These are phyloP conservation scores for Helicoverpa zea DNA, from an alignment of 1,140 invertebrate species.

Conservation along the genomic window DNA sequence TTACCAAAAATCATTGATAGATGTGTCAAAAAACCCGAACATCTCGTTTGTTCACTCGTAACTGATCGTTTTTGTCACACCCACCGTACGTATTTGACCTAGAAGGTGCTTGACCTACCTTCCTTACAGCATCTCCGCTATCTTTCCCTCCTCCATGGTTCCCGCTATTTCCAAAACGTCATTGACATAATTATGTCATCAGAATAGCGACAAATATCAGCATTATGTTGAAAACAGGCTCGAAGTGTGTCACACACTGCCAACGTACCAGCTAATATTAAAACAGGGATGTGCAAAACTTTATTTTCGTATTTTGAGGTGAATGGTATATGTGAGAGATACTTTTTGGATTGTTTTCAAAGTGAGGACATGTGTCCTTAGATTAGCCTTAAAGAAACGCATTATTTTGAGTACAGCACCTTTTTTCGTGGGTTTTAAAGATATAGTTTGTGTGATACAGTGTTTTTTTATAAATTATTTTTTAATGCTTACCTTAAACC, in stretches of 20 bases:
- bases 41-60: too few species aligned
- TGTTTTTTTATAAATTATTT: too few species aligned
- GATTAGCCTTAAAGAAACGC: neutral
- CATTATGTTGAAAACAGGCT: neutral
- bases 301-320: conserved; percentile 1
- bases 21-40: too few species aligned
- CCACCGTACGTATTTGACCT: too few species aligned
- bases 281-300: neutral
- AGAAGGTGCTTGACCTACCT: too few species aligned
- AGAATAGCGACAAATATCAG: conserved; percentile 29
- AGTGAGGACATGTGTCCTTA: neutral
- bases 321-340: neutral
- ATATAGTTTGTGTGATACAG: too few species aligned
- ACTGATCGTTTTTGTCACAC: too few species aligned
- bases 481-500: too few species aligned
- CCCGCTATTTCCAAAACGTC: conserved; percentile 37
- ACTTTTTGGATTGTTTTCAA: neutral
- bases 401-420: too few species aligned
- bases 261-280: neutral
- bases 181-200: conserved; percentile 47
- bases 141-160: neutral
- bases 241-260: conserved; percentile 22
- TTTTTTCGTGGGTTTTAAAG: too few species aligned
- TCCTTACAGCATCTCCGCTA: too few species aligned
- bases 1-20: too few species aligned